Conservation (phyloP, 1,140 invertebrate genomes). For the Drosophila athabasca region DNA sequence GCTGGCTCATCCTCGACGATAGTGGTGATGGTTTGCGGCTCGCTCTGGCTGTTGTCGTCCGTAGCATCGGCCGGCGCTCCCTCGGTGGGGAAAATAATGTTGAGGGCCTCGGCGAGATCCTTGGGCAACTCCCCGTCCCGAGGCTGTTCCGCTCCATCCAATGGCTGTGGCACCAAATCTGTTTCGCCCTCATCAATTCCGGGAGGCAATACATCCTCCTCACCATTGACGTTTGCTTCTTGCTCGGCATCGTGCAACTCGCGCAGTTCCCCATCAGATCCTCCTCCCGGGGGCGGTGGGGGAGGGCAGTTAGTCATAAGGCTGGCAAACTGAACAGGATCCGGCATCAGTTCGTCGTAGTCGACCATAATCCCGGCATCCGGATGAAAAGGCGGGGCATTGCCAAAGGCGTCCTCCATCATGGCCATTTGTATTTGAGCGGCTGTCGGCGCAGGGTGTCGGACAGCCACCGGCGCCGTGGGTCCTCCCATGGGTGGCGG, state of each 20-base stretch:
- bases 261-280: constrained; percentile 25
- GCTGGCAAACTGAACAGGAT: constrained; percentile 81
- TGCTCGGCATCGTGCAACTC: constrained; percentile 17
- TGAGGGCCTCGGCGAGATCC: constrained; percentile 88
- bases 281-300: constrained; percentile 66
- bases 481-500: constrained; percentile 37
- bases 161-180: constrained; percentile 64
- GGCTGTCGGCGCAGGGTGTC: constrained; percentile 69
- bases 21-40: constrained; percentile 62
- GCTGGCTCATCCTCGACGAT: constrained; percentile 68
- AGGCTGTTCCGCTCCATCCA: constrained; percentile 41
- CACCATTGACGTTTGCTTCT: constrained; percentile 22
- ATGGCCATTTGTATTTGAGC: constrained; percentile 82
- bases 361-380: constrained; percentile 81
- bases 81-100: constrained; percentile 88
- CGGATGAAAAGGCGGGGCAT: constrained; percentile 78
- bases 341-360: constrained; percentile 83
- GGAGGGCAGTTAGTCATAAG: constrained; percentile 78
- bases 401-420: constrained; percentile 81
- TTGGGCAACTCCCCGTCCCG: constrained; percentile 84
- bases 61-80: constrained; percentile 31
- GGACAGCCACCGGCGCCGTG: constrained; percentile 4
- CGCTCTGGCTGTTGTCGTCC: constrained; percentile 32
- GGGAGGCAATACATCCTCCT: constrained; percentile 72
- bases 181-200: constrained; percentile 78